Conservation (phyloP, 2,797 vertebrate genomes). For the Myotis pilosus region DNA sequence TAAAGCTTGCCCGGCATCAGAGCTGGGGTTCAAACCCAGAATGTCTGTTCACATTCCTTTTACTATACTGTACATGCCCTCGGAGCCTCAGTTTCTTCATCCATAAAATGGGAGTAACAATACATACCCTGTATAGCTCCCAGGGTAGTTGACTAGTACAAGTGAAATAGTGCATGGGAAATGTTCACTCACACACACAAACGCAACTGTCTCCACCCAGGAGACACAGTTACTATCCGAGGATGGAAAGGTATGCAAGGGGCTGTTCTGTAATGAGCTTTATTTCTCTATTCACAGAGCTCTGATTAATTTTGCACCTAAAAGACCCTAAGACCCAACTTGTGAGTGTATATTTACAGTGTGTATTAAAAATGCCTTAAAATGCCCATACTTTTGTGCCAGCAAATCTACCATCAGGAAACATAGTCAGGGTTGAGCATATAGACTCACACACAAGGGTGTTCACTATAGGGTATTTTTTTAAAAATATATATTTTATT, state of each 20-base stretch:
- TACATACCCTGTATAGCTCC: not conserved
- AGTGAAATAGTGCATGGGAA: not conserved
- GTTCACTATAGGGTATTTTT: not conserved
- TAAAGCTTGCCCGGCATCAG: not conserved
- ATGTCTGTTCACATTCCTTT: not conserved
- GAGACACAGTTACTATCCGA: not conserved
- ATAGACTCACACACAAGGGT: not conserved
- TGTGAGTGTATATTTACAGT: not conserved
- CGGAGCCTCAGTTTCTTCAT: not conserved
- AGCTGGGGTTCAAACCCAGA: not conserved
- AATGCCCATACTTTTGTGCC: not conserved
- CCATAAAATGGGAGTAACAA: not conserved
- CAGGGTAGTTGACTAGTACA: not conserved
- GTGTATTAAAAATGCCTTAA: not conserved
- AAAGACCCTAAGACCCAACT: not conserved
- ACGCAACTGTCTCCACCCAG: not conserved
- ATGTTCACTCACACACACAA: not conserved
- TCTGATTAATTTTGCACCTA: not conserved
- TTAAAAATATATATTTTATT: no score
- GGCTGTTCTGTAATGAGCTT: not conserved
- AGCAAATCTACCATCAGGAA: not conserved
- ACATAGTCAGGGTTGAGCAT: not conserved
- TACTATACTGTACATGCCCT: accelerated
- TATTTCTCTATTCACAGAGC: not conserved
- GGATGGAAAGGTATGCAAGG: not conserved